Conservation (phyloP, 92 coral and sea anemone species). For the Nematostella vectensis region DNA sequence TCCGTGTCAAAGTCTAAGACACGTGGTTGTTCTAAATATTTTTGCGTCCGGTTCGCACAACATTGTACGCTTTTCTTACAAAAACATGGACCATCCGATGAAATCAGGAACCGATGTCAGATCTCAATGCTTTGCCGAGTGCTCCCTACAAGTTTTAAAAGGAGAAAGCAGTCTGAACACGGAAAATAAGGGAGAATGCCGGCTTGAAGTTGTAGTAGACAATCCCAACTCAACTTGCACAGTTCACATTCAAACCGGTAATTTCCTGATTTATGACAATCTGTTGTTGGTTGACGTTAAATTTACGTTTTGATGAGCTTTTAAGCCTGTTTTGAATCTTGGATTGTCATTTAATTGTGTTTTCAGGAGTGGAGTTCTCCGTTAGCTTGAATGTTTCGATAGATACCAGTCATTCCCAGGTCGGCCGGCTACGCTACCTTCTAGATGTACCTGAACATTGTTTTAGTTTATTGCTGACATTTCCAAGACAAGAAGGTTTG, state of each 20-base stretch:
- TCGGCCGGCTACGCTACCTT: slow-evolving; percentile 75
- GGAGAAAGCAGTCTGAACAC: slow-evolving; percentile 58
- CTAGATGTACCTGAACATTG: slow-evolving; percentile 66
- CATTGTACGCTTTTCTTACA: too few species aligned
- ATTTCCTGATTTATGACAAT: not conserved
- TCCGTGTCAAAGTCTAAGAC: too few species aligned
- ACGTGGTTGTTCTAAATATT: too few species aligned
- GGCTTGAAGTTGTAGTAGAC: slow-evolving; percentile 53
- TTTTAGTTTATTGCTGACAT: slow-evolving; percentile 54
- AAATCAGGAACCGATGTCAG: slow-evolving; percentile 25
- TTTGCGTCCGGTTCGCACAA: too few species aligned
- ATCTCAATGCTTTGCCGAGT: slow-evolving; percentile 59
- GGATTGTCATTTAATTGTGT: too few species aligned
- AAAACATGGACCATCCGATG: slow-evolving; percentile 79
- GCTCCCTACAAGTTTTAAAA: slow-evolving; percentile 53
- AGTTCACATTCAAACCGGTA: slow-evolving; percentile 61
- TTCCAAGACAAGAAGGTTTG: slow-evolving; percentile 58
- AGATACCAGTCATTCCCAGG: slow-evolving; percentile 76
- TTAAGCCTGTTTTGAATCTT: not conserved
- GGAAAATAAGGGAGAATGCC: slow-evolving; percentile 53
- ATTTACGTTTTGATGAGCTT: not conserved
- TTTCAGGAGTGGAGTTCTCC: slow-evolving; percentile 53
- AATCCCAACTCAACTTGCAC: slow-evolving; percentile 26
- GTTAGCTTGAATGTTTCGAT: slow-evolving; percentile 61
- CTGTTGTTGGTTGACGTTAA: not conserved